phyloP scores from a whole-genome alignment of 1,140 invertebrate species.

The Psix sp. region DNA sequence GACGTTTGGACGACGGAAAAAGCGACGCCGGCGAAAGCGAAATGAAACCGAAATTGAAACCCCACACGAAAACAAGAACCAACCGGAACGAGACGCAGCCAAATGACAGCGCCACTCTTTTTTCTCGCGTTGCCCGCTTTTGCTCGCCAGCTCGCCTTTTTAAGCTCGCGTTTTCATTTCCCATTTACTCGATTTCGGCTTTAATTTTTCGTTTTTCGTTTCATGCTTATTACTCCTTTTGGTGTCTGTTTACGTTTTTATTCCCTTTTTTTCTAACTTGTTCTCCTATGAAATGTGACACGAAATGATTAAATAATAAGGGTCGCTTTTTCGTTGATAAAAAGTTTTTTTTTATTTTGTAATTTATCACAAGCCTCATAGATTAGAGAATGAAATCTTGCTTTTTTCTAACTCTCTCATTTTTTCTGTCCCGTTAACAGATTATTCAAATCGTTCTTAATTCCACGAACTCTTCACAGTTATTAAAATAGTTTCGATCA shows the following conservation, averaged over 20 bases:
- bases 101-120: slow-evolving; percentile 16
- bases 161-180: neutral
- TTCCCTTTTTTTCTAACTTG: neutral
- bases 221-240: neutral
- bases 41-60: slow-evolving; percentile 21
- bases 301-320: too few species aligned
- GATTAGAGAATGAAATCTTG: too few species aligned
- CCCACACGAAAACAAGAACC: slow-evolving; percentile 10
- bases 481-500: too few species aligned
- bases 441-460: too few species aligned
- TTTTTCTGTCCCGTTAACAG: too few species aligned
- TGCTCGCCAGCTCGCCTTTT: neutral
- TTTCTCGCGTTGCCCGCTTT: neutral
- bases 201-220: neutral
- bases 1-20: slow-evolving; percentile 18
- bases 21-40: slow-evolving; percentile 17
- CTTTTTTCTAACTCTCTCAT: too few species aligned
- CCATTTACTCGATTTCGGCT: neutral
- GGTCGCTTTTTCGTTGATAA: too few species aligned
- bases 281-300: too few species aligned
- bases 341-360: too few species aligned
- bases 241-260: neutral
- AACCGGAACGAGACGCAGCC: slow-evolving; percentile 2
- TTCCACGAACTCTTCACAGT: too few species aligned
- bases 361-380: too few species aligned